These are phyloP conservation scores for Malurus melanocephalus DNA, from an alignment of 2,113 vertebrate genomes.

Conservation along the genomic window DNA sequence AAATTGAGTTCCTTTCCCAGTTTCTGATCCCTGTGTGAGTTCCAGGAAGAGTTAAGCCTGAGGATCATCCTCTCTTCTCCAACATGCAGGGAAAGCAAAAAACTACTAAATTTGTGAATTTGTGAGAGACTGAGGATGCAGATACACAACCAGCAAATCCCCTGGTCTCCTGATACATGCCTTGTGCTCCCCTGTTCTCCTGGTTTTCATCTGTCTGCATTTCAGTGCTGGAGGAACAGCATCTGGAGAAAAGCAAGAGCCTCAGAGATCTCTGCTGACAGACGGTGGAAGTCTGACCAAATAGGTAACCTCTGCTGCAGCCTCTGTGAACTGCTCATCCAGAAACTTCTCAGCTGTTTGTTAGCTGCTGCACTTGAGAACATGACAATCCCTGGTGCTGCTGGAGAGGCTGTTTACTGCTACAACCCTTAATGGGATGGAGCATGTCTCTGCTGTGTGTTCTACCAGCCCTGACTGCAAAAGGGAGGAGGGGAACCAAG, in stretches of 20 bases:
- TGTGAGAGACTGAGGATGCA: not conserved
- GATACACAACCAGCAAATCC: not conserved
- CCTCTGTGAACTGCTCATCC: conserved; percentile 23
- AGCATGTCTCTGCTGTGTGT: conserved; percentile 20
- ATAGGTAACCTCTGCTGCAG: not conserved
- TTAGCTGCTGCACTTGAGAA: conserved; percentile 5
- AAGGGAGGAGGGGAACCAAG: not conserved
- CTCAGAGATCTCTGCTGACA: not conserved
- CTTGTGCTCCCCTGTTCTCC: not conserved
- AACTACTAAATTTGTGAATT: not conserved
- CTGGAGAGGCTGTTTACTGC: conserved; percentile 36
- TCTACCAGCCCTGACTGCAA: not conserved
- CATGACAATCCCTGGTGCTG: conserved; percentile 33
- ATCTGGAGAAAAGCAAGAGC: not conserved
- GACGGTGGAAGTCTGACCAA: not conserved
- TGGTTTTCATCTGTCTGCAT: not conserved
- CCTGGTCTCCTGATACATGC: not conserved
- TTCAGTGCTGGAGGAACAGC: not conserved
- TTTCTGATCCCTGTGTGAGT: not conserved
- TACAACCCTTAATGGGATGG: conserved; percentile 2
- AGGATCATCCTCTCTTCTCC: not conserved
- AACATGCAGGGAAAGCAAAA: not conserved
- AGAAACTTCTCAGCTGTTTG: conserved; percentile 32
- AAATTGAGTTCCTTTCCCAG: not conserved
- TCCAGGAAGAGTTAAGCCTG: not conserved